Base-by-base conservation (phyloP, 2,888 invertebrate genomes). In the Nomada hirtipes region DNA sequence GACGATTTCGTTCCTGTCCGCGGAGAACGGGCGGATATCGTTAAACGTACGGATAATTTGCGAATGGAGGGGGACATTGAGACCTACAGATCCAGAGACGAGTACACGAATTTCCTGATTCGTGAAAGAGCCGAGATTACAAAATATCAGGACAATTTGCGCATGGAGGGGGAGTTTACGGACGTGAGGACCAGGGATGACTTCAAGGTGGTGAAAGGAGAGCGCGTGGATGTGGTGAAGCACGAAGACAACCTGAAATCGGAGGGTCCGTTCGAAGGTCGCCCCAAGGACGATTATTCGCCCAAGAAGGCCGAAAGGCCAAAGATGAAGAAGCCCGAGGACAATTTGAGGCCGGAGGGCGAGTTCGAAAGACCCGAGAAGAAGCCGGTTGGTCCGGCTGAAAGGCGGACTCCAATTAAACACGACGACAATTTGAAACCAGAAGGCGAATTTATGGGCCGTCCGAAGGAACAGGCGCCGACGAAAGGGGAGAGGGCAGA, bases 151-250 rank as follows among this genome's bases (percentile, higher is more conserved):
- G 95, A 95, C 78, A 94, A 94, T 76, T 88, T 95, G 18, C 95
- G 94, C 90, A 94, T 96, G 93, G 96, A 96, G 91, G 96, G 96
- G 9, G 95, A 94, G 89, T 95, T 96, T 93, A 95, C 94, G 84
- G 95, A 95, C 83, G 91, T 91, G 13, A 93, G 95, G 83, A 94
- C 95, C 2, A 95, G 95, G 20, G 95, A 95, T 85, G 95, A 95
- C 11, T 95, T 95, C 83, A 94, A 95, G 57, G 91, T 95, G 15
- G 95, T 95, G 1, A 95, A 94, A 89, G 95, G 95, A 3, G 95
- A 95, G 92, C 94, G 95, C 85, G 95, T 95, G 0, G 94, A 95
- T 0, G 84, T 92, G 0, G 90, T 92, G 2, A 94, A 94, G 20
- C 94, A 95, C 83, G 94, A 95, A 90, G 95, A 95, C 87, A 95